phyloP scores from a whole-genome alignment of 1,140 invertebrate species.

The Acromyrmex echinatior region DNA sequence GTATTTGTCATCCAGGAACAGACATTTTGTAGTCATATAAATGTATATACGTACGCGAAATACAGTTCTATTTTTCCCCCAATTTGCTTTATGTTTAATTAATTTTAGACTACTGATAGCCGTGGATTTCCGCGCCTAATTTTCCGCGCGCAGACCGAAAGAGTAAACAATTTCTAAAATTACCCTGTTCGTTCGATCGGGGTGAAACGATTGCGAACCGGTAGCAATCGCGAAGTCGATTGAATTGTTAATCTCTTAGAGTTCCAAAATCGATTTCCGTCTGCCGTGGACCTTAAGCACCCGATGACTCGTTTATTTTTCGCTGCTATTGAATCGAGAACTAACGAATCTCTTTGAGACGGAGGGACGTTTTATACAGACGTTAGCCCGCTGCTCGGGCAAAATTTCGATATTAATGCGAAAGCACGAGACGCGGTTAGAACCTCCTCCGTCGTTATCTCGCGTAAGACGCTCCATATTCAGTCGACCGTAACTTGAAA shows the following conservation, averaged over 20 bases:
- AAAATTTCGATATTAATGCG: constrained; percentile 50
- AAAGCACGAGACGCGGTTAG: constrained; percentile 3
- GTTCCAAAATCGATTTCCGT: constrained; percentile 59
- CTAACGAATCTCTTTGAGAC: constrained; percentile 62
- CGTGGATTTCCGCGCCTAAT: constrained; percentile 12
- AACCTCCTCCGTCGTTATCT: not conserved
- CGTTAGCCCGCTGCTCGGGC: constrained; percentile 34
- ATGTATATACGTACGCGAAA: not conserved
- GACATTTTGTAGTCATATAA: not conserved
- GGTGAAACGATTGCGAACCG: constrained; percentile 45
- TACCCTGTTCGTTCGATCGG: constrained; percentile 22
- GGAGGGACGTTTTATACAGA: not conserved
- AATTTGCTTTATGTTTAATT: not conserved
- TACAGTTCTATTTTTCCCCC: not conserved
- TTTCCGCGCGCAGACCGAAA: constrained; percentile 20
- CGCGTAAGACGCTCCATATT: constrained; percentile 11
- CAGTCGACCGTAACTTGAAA: constrained; percentile 6
- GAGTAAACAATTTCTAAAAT: constrained; percentile 58
- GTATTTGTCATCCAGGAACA: not conserved
- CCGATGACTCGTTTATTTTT: constrained; percentile 55
- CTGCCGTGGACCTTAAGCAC: constrained; percentile 52
- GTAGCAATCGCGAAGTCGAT: constrained; percentile 57
- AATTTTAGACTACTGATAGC: constrained; percentile 6
- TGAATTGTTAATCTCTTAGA: constrained; percentile 61
- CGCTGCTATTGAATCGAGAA: constrained; percentile 49